Base-by-base conservation (phyloP, 2,888 invertebrate genomes). In the Stenolophus ochropezus region DNA sequence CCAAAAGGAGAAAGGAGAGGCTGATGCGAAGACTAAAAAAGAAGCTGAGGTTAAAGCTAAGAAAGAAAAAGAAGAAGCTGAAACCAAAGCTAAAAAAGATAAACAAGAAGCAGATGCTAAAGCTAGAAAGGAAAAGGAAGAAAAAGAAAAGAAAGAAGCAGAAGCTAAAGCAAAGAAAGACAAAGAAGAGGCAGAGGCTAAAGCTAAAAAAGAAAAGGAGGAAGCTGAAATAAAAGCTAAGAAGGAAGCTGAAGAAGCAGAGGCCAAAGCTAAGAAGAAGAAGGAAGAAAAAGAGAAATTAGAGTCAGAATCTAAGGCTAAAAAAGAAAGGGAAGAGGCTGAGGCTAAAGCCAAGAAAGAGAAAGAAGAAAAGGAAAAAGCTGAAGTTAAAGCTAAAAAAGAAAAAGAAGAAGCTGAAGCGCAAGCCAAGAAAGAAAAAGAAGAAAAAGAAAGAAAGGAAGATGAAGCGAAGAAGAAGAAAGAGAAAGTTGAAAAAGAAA, bases 21-120 rank as follows among this genome's bases (percentile, higher is more conserved):
- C 88, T 87, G 65, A 89, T 87, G 84, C 88, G 87, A 85, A 85
- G 20, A 84, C 84, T 8, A 33, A 33, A 79, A 83, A 83, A 49
- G 65, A 83, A 27, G 83, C 4, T 1, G 51, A 51, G 6, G 81
- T 83, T 1, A 73, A 82, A 76, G 25, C 74, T 80, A 65, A 82
- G 71, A 69, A 81, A 82, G 83, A 79, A 16, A 71, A 84, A 83
- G 81, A 82, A 61, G 78, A 83, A 76, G 80, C 61, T 33, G 53
- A 76, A 73, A 77, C 78, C 4, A 76, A 82, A 75, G 23, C 65
- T 5, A 47, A 56, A 33, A 8, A 47, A 42, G 81, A 61, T 16
- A 61, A 42, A 14, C 65, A 75, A 18, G 42, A 82, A 56, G 61
- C n/a, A n/a, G n/a, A n/a, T n/a, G n/a, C n/a, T n/a, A n/a, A 65